Percentiles rank a stretch among this genome's conserved stretches.
Evolutionary conservation across 2,113 vertebrate species (phyloP).

Genomic region (Crocuta crocuta): DNA sequence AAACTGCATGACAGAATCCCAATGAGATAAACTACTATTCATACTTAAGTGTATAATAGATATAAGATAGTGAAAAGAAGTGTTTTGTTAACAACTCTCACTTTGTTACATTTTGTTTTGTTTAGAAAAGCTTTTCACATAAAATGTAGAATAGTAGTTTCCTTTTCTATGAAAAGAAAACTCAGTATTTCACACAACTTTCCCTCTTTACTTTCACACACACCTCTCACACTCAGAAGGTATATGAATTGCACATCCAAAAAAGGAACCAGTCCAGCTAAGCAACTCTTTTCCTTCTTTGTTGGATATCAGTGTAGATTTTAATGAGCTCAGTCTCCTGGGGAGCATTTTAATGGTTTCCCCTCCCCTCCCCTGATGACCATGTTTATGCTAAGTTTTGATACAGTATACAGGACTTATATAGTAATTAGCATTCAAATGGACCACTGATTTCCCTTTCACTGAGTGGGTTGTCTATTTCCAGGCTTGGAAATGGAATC

Average conservation of each 20-base stretch:
- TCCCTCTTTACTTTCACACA: background rate
- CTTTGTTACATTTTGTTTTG: background rate
- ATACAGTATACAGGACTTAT: constrained; percentile 67
- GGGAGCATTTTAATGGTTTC: constrained; percentile 72
- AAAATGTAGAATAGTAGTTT: background rate
- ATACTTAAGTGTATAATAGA: background rate
- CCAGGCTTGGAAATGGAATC: constrained; percentile 65
- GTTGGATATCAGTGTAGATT: constrained; percentile 50
- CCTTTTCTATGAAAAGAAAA: background rate
- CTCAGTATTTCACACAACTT: background rate
- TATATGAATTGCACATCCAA: background rate
- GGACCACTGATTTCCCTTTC: constrained; percentile 72
- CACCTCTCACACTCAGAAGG: background rate
- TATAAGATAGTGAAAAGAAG: background rate
- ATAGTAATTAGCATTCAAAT: constrained; percentile 80
- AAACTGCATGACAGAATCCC: background rate
- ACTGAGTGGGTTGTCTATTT: constrained; percentile 65
- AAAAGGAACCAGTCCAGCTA: background rate
- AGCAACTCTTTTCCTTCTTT: constrained; percentile 62
- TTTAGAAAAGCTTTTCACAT: background rate
- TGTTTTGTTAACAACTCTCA: background rate
- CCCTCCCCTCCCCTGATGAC: constrained; percentile 64
- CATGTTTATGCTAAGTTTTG: constrained; percentile 74
- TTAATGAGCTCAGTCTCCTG: constrained; percentile 68
- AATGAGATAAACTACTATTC: background rate